Conservation (phyloP, 2,888 invertebrate genomes). For the Siphlonurus alternatus region DNA sequence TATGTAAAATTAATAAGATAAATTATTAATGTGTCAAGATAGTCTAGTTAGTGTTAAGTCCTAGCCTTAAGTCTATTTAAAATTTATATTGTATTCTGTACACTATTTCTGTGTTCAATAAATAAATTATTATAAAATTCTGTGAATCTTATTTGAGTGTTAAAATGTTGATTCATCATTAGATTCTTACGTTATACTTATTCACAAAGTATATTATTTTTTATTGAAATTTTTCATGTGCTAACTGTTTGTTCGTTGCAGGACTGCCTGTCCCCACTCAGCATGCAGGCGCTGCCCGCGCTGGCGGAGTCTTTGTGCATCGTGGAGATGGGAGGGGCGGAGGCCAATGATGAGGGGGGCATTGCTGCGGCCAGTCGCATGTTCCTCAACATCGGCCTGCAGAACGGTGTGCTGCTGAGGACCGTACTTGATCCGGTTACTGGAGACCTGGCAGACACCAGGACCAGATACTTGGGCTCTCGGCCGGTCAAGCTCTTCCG, state of each 20-base stretch:
- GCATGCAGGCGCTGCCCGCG: slow-evolving; percentile 92
- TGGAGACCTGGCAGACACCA: slow-evolving; percentile 91
- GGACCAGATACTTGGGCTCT: slow-evolving; percentile 92
- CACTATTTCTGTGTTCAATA: no score
- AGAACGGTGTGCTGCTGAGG: slow-evolving; percentile 86
- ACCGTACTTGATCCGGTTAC: slow-evolving; percentile 91
- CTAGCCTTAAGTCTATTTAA: no score
- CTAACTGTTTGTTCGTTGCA: slow-evolving; percentile 20
- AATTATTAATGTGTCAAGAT: neutral
- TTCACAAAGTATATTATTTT: slow-evolving; percentile 4
- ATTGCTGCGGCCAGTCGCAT: slow-evolving; percentile 44
- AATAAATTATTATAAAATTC: no score
- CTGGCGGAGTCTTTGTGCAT: slow-evolving; percentile 94
- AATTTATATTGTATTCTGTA: no score
- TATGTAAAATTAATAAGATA: slow-evolving; percentile 4
- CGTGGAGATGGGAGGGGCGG: slow-evolving; percentile 73
- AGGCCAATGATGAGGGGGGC: slow-evolving; percentile 29
- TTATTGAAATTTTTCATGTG: slow-evolving; percentile 2
- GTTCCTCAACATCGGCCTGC: slow-evolving; percentile 91
- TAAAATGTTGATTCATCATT: no score
- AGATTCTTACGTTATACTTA: slow-evolving; percentile 4
- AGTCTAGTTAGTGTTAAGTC: neutral
- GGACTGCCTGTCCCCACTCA: slow-evolving; percentile 88
- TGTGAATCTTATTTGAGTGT: no score
- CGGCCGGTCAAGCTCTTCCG: slow-evolving; percentile 91